Conservation (phyloP, 2,113 vertebrate genomes). For the Xiphophorus hellerii region DNA sequence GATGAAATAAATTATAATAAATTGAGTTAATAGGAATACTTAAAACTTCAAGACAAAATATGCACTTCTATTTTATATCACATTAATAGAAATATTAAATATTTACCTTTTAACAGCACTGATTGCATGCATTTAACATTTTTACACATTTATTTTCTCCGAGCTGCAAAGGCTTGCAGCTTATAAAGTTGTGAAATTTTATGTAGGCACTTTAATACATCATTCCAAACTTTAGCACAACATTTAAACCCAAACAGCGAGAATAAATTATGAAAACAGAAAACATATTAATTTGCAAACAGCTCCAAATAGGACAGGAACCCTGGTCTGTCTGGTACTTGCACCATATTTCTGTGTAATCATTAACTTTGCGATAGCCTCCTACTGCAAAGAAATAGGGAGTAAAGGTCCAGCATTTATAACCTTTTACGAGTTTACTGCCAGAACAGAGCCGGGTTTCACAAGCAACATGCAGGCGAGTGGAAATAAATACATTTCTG, state of each 20-base stretch:
- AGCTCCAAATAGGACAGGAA: conserved; percentile 35
- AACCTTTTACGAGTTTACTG: conserved; percentile 13
- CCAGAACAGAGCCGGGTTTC: conserved; percentile 13
- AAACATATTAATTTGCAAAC: conserved; percentile 45
- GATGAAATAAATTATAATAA: too few relatives aligned
- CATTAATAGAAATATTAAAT: too few relatives aligned
- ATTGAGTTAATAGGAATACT: too few relatives aligned
- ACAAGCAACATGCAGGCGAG: background rate
- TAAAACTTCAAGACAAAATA: too few relatives aligned
- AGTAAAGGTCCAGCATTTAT: conserved; percentile 61
- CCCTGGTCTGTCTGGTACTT: conserved; percentile 44
- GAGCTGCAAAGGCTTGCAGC: background rate
- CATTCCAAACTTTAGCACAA: conserved; percentile 21
- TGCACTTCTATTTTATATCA: too few relatives aligned
- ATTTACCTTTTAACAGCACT: background rate
- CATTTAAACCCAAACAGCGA: conserved; percentile 23
- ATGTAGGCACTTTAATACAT: conserved; percentile 11
- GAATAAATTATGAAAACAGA: conserved; percentile 40
- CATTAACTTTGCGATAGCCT: conserved; percentile 68
- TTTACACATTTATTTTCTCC: background rate
- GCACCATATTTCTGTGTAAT: conserved; percentile 59
- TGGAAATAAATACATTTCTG: conserved; percentile 2
- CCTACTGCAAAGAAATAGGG: conserved; percentile 29
- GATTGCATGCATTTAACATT: background rate
- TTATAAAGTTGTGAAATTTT: background rate